Percentiles rank a stretch among this genome's conserved stretches.
Conservation (phyloP, 2,888 invertebrate species). For the Epinotia bilunana region DNA sequence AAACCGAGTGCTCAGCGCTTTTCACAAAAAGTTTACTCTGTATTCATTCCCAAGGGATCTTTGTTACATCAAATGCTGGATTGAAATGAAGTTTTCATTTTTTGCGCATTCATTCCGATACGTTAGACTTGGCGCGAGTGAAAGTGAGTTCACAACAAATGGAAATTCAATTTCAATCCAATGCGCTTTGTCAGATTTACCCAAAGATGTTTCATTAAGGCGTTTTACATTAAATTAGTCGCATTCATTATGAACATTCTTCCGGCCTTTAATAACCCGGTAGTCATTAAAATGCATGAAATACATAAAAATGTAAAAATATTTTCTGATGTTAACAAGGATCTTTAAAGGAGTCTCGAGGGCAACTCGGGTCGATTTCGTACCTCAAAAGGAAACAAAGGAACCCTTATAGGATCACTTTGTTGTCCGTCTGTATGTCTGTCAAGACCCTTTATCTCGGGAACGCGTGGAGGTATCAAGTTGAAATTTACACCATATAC, state of each 20-base stretch:
- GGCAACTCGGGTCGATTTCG: background rate
- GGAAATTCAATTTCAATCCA: background rate
- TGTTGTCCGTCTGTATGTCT: too few species aligned
- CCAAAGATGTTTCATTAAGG: constrained; percentile 18
- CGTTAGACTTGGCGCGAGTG: too few species aligned
- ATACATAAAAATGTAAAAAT: background rate
- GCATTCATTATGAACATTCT: constrained; percentile 18
- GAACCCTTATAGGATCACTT: too few species aligned
- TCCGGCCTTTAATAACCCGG: background rate
- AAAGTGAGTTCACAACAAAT: too few species aligned
- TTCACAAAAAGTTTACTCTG: constrained; percentile 14
- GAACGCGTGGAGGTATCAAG: too few species aligned
- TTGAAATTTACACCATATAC: too few species aligned
- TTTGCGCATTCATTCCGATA: background rate
- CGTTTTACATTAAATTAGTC: constrained; percentile 17
- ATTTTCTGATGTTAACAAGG: background rate
- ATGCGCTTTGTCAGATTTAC: background rate
- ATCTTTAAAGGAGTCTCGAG: background rate
- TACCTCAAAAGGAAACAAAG: too few species aligned
- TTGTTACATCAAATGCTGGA: background rate
- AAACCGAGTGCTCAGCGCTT: background rate
- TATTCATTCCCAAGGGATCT: background rate
- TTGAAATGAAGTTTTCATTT: constrained; percentile 1
- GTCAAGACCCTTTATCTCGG: too few species aligned
- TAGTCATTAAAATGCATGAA: background rate